Conservation (phyloP, 2,113 vertebrate species). For the cat (Felis catus) region F.catus_Fca126_mat1.0 CM031413.1:103578501-103579000, state of each 20-base stretch:
- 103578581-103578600: neutral
- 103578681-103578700: neutral
- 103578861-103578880: neutral
- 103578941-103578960: neutral
- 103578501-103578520: neutral
- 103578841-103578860: neutral
- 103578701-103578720: neutral
- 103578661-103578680: neutral
- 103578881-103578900: neutral
- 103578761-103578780: neutral
- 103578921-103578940: neutral
- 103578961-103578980: neutral
- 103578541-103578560: neutral
- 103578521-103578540: neutral
- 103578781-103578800: neutral
- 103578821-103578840: neutral
- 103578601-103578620: neutral
- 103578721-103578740: neutral
- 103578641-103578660: neutral
- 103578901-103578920: neutral
- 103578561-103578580: neutral
- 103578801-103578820: neutral
- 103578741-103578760: neutral
- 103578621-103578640: neutral
- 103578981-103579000: neutral